Base-by-base conservation (phyloP, 2,113 vertebrate species). In the Silurus meridionalis region DNA sequence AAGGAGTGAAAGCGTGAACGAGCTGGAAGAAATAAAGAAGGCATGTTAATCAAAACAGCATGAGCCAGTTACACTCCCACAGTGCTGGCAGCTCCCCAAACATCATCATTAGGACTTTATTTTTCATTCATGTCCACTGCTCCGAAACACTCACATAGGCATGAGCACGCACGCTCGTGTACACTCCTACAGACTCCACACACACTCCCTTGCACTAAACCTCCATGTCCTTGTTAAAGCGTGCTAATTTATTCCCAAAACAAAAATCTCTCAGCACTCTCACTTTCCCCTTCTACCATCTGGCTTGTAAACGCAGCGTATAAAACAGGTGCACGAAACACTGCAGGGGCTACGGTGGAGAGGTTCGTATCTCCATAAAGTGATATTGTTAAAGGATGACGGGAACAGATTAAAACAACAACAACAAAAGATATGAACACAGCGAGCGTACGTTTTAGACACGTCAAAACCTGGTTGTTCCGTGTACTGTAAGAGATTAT, bases 41-140 rank as follows among this genome's bases (percentile, higher is more conserved):
- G 69, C n/a, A n/a, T 60, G 4, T 80, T 80, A 83, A 58, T 75
- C 46, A 88, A 85, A 48, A 81, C 52, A 19, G 84, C 52, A 60
- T 21, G 14, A 83, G n/a, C 19, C 67, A n/a, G 23, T 63, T 75
- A 50, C 72, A 85, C 81, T 75, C 61, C 60, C 81, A 85, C 25
- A 72, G 61, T 67, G 46, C 7, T 10, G 64, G 58, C 52, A 74
- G 52, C 58, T 86, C 52, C 78, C 60, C 52, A 87, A 80, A 71
- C 78, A 78, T 58, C 53, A 80, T 72, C 37, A 82, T 52, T 55
- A 85, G 6, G 11, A 63, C 23, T 58, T 80, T 72, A 46, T 72
- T 88, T 72, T 80, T 72, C 63, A 84, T 87, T 84, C 23, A 37
- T 74, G 82, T 74, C 72, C 11, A 6, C 60, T 63, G 53, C 60